Percentiles rank a stretch among this genome's conserved stretches.
These are phyloP conservation scores for Meta bourneti DNA, from an alignment of 2,888 invertebrate genomes.

Conservation along the genomic window DNA sequence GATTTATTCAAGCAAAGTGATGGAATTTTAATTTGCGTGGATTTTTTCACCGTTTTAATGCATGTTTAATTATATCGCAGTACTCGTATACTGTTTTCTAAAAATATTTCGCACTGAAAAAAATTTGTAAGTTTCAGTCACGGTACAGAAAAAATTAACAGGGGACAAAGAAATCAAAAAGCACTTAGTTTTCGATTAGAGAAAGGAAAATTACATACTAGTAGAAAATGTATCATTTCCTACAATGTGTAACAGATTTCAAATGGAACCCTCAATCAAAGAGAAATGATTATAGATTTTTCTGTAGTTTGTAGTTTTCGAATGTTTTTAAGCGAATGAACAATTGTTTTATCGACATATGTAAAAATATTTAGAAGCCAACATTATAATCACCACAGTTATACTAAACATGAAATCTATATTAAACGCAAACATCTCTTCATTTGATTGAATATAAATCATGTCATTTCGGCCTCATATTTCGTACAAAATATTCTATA, in stretches of 20 bases:
- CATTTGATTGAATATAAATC: too few relatives aligned
- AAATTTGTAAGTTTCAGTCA: not conserved
- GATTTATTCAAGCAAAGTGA: not conserved
- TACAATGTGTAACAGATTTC: not conserved
- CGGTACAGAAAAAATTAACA: not conserved
- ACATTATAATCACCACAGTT: too few relatives aligned
- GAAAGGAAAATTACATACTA: not conserved
- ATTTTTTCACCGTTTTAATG: not conserved
- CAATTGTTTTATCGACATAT: too few relatives aligned
- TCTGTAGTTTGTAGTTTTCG: too few relatives aligned
- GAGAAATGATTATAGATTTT: too few relatives aligned
- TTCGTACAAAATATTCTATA: too few relatives aligned
- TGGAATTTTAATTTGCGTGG: not conserved
- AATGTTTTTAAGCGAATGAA: too few relatives aligned
- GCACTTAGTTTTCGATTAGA: slow-evolving; percentile 25
- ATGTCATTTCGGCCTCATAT: too few relatives aligned
- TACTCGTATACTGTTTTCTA: not conserved
- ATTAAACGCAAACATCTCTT: too few relatives aligned
- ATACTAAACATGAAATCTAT: too few relatives aligned
- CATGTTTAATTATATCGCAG: not conserved
- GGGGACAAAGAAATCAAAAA: slow-evolving; percentile 4
- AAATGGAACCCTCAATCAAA: not conserved
- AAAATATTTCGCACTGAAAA: not conserved
- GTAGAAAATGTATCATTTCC: not conserved
- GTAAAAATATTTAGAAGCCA: too few relatives aligned